Conservation (phyloP, 1,140 invertebrate species). For the Drosophila murphyi region DNA sequence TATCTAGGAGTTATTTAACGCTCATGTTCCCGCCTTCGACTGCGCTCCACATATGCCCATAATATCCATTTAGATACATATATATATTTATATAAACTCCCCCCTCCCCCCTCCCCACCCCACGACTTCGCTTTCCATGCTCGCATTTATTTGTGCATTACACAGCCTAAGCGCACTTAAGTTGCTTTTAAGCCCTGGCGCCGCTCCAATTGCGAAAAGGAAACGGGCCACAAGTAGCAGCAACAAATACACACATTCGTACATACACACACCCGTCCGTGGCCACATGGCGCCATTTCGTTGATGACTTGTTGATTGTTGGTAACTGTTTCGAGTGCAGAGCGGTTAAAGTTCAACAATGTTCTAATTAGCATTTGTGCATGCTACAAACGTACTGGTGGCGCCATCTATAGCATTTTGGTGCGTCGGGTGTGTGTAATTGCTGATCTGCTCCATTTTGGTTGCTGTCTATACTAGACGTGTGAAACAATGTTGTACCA, state of each 20-base stretch:
- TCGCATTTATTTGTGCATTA: conserved; percentile 78
- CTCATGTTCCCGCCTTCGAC: conserved; percentile 12
- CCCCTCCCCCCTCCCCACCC: conserved; percentile 17
- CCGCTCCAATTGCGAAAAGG: conserved; percentile 78
- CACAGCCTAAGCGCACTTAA: conserved; percentile 74
- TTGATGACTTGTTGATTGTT: conserved; percentile 37
- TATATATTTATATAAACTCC: conserved; percentile 44
- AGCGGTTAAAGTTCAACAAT: conserved; percentile 15
- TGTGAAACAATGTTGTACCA: conserved; percentile 5
- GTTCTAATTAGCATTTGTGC: conserved; percentile 6
- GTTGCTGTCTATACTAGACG: conserved; percentile 38
- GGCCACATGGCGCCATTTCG: conserved; percentile 57
- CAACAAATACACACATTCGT: conserved; percentile 30
- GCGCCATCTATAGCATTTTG: conserved; percentile 37
- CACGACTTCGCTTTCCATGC: conserved; percentile 4
- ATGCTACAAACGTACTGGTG: conserved; percentile 1
- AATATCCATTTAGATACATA: conserved; percentile 78
- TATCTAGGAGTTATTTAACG: conserved; percentile 69
- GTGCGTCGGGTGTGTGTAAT: too few species aligned
- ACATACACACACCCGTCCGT: conserved; percentile 21
- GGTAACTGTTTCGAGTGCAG: conserved; percentile 8
- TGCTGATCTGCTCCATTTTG: conserved; percentile 16
- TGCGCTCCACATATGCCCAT: conserved; percentile 57
- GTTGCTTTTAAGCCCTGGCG: conserved; percentile 75
- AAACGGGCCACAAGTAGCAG: conserved; percentile 16